Evolutionary conservation across 2,113 vertebrate genomes (phyloP), one percentile per base, ranked within the genome.

Genomic region (Erythrolamprus reginae): DNA sequence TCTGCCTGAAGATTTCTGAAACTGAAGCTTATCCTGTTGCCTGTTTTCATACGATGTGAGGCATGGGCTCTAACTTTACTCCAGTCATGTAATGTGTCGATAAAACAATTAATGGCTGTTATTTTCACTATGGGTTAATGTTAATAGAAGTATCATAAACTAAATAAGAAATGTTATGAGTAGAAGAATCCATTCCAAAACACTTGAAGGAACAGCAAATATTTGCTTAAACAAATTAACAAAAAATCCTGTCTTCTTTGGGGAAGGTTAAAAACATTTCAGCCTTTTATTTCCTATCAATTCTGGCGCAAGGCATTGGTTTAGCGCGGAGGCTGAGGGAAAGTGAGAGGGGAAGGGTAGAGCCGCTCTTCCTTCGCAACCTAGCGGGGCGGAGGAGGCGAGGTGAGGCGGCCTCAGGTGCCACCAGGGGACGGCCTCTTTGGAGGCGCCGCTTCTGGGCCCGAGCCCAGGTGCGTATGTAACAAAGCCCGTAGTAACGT

Each of bases 401-500:
- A 38, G 2, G 55, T 9, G 7, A 26, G 33, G 3, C 51, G 26
- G n/a, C 12, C 5, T 77, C 87, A 65, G 90, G 84, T 86, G 10
- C 45, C 21, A 82, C 33, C 86, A 56, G 23, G 65, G 42, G 53
- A 28, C 24, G 8, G 84, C 8, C 28, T n/a, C 84, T 33, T 6
- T 4, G 1, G 53, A 83, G n/a, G 7, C 10, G 21, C 28, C 15
- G 10, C 52, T 55, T 19, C 33, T 77, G 10, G 28, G n/a, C 55
- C 83, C 3, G 48, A 70, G 87, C 50, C 52, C 84, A 45, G 65
- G 26, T 42, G 88, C 24, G 84, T 24, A 47, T 88, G 92, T 90
- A 91, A 96, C 94, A 96, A 96, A 96, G 93, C 55, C 92, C 70
- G 55, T 26, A 2, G 85, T 85, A 70, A n/a, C 90, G 87, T 45